Evolutionary conservation across 2,113 vertebrate genomes (phyloP).

Genomic region (Coregonus clupeaformis): DNA sequence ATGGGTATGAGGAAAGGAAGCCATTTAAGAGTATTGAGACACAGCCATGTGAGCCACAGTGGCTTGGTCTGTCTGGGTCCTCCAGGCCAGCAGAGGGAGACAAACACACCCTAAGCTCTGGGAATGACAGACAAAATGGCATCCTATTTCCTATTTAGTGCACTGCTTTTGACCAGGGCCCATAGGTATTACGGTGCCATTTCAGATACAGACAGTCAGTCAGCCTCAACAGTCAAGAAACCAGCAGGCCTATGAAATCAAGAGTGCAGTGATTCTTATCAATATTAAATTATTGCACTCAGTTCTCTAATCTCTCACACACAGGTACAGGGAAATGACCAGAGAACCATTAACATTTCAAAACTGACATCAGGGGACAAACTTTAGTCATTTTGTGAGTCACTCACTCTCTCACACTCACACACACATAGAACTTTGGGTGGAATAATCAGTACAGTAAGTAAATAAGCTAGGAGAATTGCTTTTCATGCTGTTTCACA

Average conservation of each 20-base stretch:
- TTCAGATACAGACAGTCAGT: neutral
- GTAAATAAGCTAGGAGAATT: slow-evolving; percentile 42
- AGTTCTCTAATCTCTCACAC: slow-evolving; percentile 42
- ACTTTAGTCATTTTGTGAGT: too few species aligned
- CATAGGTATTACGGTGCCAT: neutral
- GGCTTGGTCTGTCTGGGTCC: slow-evolving; percentile 22
- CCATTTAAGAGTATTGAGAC: neutral
- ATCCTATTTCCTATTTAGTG: neutral
- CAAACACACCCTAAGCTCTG: slow-evolving; percentile 16
- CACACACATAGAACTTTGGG: slow-evolving; percentile 43
- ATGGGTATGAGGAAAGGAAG: neutral
- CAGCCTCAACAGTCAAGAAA: neutral
- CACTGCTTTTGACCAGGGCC: neutral
- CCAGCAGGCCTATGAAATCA: slow-evolving; percentile 5
- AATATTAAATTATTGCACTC: slow-evolving; percentile 46
- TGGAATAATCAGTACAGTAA: slow-evolving; percentile 55
- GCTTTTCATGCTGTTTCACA: slow-evolving; percentile 13
- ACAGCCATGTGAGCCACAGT: slow-evolving; percentile 27
- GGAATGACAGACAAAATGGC: neutral
- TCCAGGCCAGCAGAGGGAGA: slow-evolving; percentile 29
- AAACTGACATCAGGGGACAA: slow-evolving; percentile 24
- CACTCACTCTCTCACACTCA: neutral
- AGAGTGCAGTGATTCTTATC: slow-evolving; percentile 10
- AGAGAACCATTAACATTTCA: slow-evolving; percentile 20
- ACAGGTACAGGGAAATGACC: slow-evolving; percentile 35